Evolutionary conservation across 2,888 invertebrate species (phyloP), one percentile per base, ranked within the genome.

Genomic region (Plebejus argus): DNA sequence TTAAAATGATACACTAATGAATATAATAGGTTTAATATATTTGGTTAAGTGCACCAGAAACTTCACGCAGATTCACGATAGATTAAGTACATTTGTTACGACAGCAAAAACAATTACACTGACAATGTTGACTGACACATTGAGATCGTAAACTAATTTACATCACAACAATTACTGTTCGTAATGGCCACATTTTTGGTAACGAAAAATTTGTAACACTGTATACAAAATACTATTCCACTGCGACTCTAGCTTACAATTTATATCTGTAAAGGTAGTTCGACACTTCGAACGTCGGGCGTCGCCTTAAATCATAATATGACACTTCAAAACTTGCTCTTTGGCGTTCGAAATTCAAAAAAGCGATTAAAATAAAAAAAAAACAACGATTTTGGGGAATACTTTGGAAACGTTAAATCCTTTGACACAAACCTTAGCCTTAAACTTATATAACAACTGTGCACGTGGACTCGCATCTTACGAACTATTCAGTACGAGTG

Each of bases 321-420:
- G 83, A 83, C 83, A 83, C 82, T 80, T 82, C 82, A 81, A 80
- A 81, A 81, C 85, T 87, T 86, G 85, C 86, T 91, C 91, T 92
- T 93, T 92, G 91, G 92, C 87, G 89, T 86, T 84, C 85, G 85
- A 85, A 84, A 86, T 82, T 53, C 18, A 53, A 53, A 85, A 89
- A 86, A 84, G 86, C 91, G 92, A 92, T 92, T 91, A 91, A 86
- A 91, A 90, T 92, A 79, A 85, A 87, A 88, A 86, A 87, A 85
- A 87, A 86, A 85, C 85, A 82, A 85, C 89, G 89, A 90, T 91
- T 94, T 94, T 93, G 93, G 94, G 93, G 93, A 93, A 93, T 93
- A 94, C 94, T 94, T 94, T 94, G 94, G 94, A 94, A 94, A 93
- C 93, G 93, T 93, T 93, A 92, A 92, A 93, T 92, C 93, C 91